A percentile compares a stretch with the other conserved stretches of the same genome.
Evolutionary conservation across 92 coral and sea anemone genomes (phyloP).

Genomic region (Muricea muricata): DNA sequence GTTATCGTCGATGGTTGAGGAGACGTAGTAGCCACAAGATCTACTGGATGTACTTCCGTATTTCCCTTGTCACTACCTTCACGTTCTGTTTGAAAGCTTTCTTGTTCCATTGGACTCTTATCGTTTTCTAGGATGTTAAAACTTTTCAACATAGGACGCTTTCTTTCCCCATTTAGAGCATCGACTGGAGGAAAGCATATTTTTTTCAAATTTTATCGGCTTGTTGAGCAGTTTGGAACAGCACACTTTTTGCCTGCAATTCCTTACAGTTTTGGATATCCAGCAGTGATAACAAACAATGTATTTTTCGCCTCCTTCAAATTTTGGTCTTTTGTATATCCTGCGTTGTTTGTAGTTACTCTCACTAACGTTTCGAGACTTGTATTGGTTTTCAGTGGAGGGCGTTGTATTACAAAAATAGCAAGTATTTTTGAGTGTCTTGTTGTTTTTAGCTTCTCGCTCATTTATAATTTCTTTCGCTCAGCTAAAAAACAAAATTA

Average conservation of each 20-base stretch:
- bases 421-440: neutral
- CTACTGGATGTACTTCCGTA: too few relatives aligned
- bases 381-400: neutral
- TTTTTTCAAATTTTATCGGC: too few relatives aligned
- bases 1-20: too few relatives aligned
- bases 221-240: too few relatives aligned
- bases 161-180: too few relatives aligned
- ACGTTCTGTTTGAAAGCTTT: too few relatives aligned
- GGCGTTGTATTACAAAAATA: conserved; percentile 2
- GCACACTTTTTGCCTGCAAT: too few relatives aligned
- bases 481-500: too few relatives aligned
- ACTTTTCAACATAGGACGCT: too few relatives aligned
- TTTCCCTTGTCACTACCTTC: too few relatives aligned
- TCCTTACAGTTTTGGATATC: neutral
- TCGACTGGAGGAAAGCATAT: neutral
- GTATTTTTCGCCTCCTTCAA: neutral
- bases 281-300: neutral
- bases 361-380: neutral
- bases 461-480: neutral
- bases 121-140: too few relatives aligned
- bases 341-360: neutral
- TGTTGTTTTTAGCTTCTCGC: neutral
- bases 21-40: neutral
- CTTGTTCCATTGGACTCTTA: too few relatives aligned
- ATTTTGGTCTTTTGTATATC: neutral